These are phyloP conservation scores for Cheilinus undulatus DNA, from an alignment of 2,113 vertebrate genomes.

Conservation along the genomic window DNA sequence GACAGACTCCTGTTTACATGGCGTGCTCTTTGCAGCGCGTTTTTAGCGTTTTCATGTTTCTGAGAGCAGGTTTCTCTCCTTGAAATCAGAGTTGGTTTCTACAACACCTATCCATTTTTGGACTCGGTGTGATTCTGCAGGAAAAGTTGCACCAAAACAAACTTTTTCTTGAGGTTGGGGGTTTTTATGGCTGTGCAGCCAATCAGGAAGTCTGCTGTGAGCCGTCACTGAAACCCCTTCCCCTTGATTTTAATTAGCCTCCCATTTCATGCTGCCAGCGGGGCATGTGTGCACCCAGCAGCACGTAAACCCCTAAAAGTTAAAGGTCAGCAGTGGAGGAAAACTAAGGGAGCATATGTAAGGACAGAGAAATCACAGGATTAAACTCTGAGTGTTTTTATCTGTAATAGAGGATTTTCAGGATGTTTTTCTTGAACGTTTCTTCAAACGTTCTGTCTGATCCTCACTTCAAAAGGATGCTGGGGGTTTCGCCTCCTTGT, in stretches of 20 bases:
- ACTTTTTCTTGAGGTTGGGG: neutral
- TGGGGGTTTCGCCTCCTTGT: conserved; percentile 19
- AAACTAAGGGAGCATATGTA: neutral
- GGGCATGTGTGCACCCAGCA: conserved; percentile 51
- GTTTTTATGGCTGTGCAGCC: neutral
- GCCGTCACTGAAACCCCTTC: conserved; percentile 28
- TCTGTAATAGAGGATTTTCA: neutral
- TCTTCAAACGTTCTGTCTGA: neutral
- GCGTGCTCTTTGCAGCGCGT: too few relatives aligned
- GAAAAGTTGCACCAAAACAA: neutral
- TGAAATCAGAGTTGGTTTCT: too few relatives aligned
- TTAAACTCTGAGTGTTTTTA: neutral
- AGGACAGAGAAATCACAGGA: neutral
- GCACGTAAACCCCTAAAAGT: conserved; percentile 29
- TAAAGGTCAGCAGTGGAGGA: conserved; percentile 45
- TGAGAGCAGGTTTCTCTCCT: too few relatives aligned
- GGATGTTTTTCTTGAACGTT: neutral
- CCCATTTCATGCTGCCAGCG: conserved; percentile 50
- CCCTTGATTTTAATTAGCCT: conserved; percentile 66
- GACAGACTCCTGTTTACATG: too few relatives aligned
- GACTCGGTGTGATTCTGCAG: neutral
- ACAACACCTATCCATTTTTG: too few relatives aligned
- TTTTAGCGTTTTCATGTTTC: too few relatives aligned
- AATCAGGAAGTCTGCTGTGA: conserved; percentile 41
- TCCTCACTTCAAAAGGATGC: conserved; percentile 29